Evolutionary conservation across 2,113 vertebrate genomes (phyloP).

Genomic region (Deroptyus accipitrinus): DNA sequence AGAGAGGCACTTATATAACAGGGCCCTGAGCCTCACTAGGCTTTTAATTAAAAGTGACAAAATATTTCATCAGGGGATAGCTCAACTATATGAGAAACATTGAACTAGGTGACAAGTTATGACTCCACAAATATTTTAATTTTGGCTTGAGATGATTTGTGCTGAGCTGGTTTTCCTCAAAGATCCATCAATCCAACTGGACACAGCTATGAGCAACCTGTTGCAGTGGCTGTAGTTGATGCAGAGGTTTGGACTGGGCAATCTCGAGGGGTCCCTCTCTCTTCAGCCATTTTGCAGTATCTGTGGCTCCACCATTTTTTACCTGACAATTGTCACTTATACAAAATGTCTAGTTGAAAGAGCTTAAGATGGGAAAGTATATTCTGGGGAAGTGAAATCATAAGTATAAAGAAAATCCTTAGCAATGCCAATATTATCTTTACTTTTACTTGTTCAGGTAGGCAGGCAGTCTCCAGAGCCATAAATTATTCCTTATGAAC

Average conservation of each 20-base stretch:
- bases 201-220: neutral
- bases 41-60: neutral
- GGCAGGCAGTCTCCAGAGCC: neutral
- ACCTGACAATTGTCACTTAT: rapidly evolving
- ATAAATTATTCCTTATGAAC: neutral
- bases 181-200: neutral
- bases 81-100: neutral
- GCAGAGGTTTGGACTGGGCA: rapidly evolving
- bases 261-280: neutral
- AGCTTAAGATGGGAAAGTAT: neutral
- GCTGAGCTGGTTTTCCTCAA: neutral
- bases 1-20: neutral
- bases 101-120: neutral
- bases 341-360: neutral
- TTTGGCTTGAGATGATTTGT: neutral
- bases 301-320: neutral
- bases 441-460: neutral
- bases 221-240: neutral
- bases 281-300: neutral
- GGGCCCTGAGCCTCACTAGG: neutral
- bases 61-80: neutral
- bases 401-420: neutral
- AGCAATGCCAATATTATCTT: neutral
- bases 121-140: neutral
- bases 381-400: neutral